Base-by-base conservation (phyloP, 2,888 invertebrate species). In the Cistogaster globosa region DNA sequence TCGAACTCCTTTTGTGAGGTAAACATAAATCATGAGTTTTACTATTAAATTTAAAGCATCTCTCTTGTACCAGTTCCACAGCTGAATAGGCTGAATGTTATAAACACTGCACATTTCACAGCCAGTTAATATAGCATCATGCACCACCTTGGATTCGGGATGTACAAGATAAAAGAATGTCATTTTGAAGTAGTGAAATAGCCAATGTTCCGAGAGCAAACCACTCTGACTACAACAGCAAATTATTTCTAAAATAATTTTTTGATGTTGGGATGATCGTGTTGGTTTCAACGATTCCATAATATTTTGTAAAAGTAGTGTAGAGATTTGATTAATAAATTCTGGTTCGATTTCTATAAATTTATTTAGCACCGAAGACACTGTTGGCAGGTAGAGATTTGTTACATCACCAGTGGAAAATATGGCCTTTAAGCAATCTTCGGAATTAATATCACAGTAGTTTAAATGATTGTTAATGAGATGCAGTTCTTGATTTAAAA, bases 11-110 rank as follows among this genome's bases (percentile, higher is more conserved):
- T 89, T 88, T 0, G 87, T 87, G 1, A 92, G 67, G 77, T 90
- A 92, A 2, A 89, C 90, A 36, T 90, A 88, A 6, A 91, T 87
- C 0, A 89, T 89, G 55, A 92, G 86, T 7, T 89, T 88, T 0
- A 92, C 89, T 12, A 92, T 88, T 65, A 92, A 65, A 9, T 85
- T 90, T 7, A 92, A 83, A 0, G 92, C 91, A 87, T 92, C 91
- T 0, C 90, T 88, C 45, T 92, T 92, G 75, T 93, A 92, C 92
- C 92, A 93, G 82, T 92, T 91, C 89, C 92, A 91, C 8, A 93
- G 82, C 2, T 91, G 90, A 0, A 90, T 89, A 0, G 92, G 90
- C 67, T 90, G 89, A 8, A 91, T 86, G 1, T 88, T 87, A 63
- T 91, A 89, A n/a, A 87, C 87, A 0, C 89, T 89, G 20, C 92